These are phyloP conservation scores for Caenorhabditis sp. DNA, from an alignment of 2,888 invertebrate species.

Conservation along the genomic window DNA sequence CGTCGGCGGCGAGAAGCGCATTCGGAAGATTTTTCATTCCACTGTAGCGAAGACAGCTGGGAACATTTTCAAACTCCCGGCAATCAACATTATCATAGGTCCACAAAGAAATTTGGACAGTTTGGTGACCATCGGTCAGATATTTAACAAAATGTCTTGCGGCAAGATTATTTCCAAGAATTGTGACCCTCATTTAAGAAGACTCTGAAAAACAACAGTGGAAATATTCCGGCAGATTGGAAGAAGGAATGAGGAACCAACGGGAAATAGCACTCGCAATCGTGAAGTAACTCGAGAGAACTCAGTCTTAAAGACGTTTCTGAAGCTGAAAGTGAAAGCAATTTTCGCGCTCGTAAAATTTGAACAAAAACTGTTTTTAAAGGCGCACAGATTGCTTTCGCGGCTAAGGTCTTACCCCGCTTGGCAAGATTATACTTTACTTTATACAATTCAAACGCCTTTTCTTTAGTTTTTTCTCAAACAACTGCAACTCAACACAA, in stretches of 20 bases:
- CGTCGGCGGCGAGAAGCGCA: conserved; percentile 41
- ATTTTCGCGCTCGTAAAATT: not conserved
- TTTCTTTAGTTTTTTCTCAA: not conserved
- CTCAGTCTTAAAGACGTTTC: too few relatives aligned
- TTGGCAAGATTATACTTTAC: not conserved
- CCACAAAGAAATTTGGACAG: conserved; percentile 48
- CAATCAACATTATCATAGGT: conserved; percentile 27
- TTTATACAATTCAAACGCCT: not conserved
- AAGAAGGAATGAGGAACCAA: not conserved
- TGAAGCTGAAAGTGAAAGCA: not conserved
- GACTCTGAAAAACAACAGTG: not conserved
- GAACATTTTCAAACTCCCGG: conserved; percentile 37
- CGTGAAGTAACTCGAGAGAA: too few relatives aligned
- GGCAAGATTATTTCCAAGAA: conserved; percentile 44
- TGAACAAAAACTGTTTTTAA: not conserved
- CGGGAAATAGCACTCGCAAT: not conserved
- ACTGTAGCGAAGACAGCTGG: conserved; percentile 25
- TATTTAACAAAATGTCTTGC: conserved; percentile 53
- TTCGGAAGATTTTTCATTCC: conserved; percentile 47
- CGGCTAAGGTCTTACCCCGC: not conserved
- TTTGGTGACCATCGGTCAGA: conserved; percentile 19
- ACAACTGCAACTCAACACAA: not conserved
- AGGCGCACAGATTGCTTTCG: not conserved
- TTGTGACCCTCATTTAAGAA: conserved; percentile 31
- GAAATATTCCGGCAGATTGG: not conserved